A percentile compares a stretch with the other conserved stretches of the same genome.
Conservation (phyloP, 2,113 vertebrate species). For the Saguinus midas region DNA sequence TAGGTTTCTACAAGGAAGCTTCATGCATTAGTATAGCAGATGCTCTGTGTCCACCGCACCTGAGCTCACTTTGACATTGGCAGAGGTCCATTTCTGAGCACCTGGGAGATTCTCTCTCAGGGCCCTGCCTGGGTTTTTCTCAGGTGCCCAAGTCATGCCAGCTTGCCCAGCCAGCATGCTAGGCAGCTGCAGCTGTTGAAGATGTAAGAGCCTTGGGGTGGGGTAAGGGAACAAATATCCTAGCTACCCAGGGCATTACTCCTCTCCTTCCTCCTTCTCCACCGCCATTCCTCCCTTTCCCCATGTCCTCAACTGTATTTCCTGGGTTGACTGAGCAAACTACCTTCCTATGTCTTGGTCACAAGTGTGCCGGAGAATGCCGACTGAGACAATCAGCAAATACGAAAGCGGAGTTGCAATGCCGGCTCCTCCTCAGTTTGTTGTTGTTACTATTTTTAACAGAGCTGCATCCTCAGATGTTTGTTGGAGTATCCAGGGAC, state of each 20-base stretch:
- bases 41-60: accelerated
- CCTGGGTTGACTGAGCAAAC: neutral
- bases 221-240: neutral
- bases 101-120: neutral
- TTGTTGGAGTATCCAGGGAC: neutral
- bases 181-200: neutral
- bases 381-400: neutral
- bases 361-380: neutral
- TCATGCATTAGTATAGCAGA: too few species aligned
- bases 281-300: neutral
- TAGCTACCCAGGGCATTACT: neutral
- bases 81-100: neutral
- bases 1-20: neutral
- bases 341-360: neutral
- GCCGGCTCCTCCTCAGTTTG: neutral
- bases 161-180: neutral
- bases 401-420: neutral
- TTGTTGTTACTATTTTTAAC: neutral
- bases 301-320: neutral
- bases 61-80: neutral
- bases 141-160: neutral
- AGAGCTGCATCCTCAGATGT: neutral
- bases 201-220: too few species aligned
- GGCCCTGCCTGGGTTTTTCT: neutral
- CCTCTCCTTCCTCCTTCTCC: neutral